Conservation (phyloP, 2,888 invertebrate species). For the Toxonevra muliebris region DNA sequence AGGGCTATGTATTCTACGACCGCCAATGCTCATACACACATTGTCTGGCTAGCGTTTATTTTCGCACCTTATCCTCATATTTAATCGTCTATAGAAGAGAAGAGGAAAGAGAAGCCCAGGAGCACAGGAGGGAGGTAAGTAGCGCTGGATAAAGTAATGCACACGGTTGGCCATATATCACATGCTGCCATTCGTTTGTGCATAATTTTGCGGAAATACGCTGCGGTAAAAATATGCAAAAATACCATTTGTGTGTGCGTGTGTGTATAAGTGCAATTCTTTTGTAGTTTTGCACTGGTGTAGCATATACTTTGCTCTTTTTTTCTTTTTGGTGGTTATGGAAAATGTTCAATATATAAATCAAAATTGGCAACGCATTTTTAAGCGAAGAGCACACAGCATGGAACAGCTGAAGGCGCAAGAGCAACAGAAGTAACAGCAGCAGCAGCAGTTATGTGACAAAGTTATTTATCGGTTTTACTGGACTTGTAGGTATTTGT, state of each 20-base stretch:
- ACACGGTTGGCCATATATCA: constrained; percentile 2
- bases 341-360: constrained; percentile 13
- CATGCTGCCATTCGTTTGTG: constrained; percentile 6
- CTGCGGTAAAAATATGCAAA: constrained; percentile 12
- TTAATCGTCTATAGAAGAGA: neutral
- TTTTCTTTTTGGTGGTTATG: neutral
- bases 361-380: constrained; percentile 28
- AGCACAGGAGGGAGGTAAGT: neutral
- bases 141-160: constrained; percentile 1
- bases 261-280: neutral
- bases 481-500: constrained; percentile 14
- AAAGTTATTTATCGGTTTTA: constrained; percentile 29
- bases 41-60: neutral
- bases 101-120: too few relatives aligned
- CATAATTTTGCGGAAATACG: constrained; percentile 22
- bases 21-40: neutral
- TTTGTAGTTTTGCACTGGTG: neutral
- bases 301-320: neutral
- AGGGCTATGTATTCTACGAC: neutral
- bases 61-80: constrained; percentile 17
- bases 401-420: neutral
- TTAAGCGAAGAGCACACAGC: constrained; percentile 11
- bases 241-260: neutral
- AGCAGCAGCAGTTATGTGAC: constrained; percentile 26
- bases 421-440: neutral